Conservation (phyloP, 2,797 vertebrate species). For the Poeciliopsis turneri region DNA sequence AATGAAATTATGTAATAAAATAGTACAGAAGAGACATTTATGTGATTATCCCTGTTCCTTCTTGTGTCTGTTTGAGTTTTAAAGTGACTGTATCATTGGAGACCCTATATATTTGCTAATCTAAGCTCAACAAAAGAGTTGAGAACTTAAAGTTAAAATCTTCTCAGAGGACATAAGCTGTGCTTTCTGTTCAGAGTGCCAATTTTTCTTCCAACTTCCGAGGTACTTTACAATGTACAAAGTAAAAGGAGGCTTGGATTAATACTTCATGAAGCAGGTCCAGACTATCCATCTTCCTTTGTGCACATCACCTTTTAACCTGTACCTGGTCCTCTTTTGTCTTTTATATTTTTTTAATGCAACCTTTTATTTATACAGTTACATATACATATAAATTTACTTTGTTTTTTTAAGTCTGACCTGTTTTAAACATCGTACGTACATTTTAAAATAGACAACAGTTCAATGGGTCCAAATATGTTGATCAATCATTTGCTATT, state of each 20-base stretch:
- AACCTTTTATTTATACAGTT: background rate
- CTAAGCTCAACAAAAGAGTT: conserved; percentile 24
- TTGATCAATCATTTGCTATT: background rate
- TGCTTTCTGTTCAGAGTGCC: conserved; percentile 15
- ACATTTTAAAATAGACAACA: background rate
- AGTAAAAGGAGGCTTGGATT: background rate
- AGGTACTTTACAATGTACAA: background rate
- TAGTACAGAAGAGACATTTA: conserved; percentile 39
- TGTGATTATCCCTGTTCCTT: conserved; percentile 26
- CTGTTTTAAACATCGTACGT: background rate
- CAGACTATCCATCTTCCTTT: background rate
- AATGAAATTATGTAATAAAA: conserved; percentile 72
- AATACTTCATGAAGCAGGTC: background rate
- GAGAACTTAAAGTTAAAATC: conserved; percentile 34
- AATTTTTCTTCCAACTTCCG: background rate
- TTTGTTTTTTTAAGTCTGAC: background rate
- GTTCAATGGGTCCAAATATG: background rate
- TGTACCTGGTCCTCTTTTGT: background rate
- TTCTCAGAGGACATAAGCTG: background rate
- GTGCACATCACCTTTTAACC: background rate
- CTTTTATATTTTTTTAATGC: background rate
- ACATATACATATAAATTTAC: too few relatives aligned
- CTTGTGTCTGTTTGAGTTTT: conserved; percentile 15
- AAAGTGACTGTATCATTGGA: conserved; percentile 71
- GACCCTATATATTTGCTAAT: conserved; percentile 41